A percentile compares a stretch with the other conserved stretches of the same genome.
phyloP scores from a whole-genome alignment of 2,888 invertebrate genomes.

The Athrips mouffetella region DNA sequence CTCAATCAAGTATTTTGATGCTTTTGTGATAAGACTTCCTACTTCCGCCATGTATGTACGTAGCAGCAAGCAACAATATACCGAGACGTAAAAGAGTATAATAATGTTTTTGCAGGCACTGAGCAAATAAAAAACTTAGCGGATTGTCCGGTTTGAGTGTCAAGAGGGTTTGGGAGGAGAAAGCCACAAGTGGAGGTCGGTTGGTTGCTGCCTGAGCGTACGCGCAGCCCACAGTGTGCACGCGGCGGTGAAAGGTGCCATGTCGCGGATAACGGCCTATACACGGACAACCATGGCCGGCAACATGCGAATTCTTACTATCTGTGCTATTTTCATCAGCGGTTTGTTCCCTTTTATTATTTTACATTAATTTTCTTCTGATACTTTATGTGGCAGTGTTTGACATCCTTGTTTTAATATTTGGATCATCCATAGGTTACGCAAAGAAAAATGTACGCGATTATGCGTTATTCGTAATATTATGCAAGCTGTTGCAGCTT shows the following conservation, averaged over 20 bases:
- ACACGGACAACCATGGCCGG: conserved; percentile 53
- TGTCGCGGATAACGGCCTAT: conserved; percentile 53
- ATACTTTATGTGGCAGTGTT: not conserved
- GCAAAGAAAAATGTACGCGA: conserved; percentile 26
- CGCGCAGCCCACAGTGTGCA: conserved; percentile 54
- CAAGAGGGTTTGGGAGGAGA: conserved; percentile 58
- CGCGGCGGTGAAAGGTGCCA: conserved; percentile 72
- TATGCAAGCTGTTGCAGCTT: conserved; percentile 57
- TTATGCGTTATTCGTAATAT: conserved; percentile 43
- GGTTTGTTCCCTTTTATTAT: conserved; percentile 51
- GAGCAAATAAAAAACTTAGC: conserved; percentile 11
- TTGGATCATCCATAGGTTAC: not conserved
- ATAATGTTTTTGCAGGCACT: not conserved
- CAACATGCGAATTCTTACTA: conserved; percentile 56
- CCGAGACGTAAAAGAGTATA: too few species aligned
- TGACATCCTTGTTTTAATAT: too few species aligned
- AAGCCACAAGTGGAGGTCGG: conserved; percentile 63
- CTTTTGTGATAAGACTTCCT: too few species aligned
- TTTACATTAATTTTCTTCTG: conserved; percentile 13
- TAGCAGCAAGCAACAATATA: too few species aligned
- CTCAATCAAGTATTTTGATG: too few species aligned
- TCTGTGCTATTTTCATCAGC: conserved; percentile 63
- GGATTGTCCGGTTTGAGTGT: conserved; percentile 40
- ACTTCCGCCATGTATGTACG: too few species aligned
- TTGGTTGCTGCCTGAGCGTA: conserved; percentile 29